Evolutionary conservation across 2,113 vertebrate genomes (phyloP).

Genomic region (Cynopterus brachyotis): DNA sequence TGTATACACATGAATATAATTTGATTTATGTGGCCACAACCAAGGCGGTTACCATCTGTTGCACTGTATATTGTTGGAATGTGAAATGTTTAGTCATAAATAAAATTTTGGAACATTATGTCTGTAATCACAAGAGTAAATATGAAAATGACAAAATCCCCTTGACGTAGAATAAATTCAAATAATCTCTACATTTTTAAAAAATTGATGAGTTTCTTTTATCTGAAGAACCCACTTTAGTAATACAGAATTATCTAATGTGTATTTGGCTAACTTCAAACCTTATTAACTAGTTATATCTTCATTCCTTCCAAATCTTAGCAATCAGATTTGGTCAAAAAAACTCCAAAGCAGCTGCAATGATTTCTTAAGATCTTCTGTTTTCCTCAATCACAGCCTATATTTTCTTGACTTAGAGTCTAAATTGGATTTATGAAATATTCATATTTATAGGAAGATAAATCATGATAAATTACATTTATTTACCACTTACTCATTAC

Average conservation of each 20-base stretch:
- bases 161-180: neutral
- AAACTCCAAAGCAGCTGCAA: neutral
- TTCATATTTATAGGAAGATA: neutral
- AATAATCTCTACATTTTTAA: neutral
- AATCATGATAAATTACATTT: neutral
- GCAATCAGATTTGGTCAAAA: neutral
- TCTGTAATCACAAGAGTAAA: neutral
- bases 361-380: neutral
- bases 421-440: neutral
- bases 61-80: neutral
- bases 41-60: neutral
- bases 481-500: neutral
- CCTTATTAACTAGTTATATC: neutral
- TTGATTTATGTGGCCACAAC: neutral
- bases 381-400: neutral
- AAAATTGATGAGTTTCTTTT: neutral
- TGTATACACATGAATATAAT: neutral
- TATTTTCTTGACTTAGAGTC: neutral
- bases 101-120: neutral
- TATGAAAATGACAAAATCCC: neutral
- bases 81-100: neutral
- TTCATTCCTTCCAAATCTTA: neutral
- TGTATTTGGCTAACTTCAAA: neutral
- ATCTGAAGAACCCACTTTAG: neutral
- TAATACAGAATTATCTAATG: neutral